These are phyloP conservation scores for Rhagonycha fulva DNA, from an alignment of 2,888 invertebrate species.

Conservation along the genomic window DNA sequence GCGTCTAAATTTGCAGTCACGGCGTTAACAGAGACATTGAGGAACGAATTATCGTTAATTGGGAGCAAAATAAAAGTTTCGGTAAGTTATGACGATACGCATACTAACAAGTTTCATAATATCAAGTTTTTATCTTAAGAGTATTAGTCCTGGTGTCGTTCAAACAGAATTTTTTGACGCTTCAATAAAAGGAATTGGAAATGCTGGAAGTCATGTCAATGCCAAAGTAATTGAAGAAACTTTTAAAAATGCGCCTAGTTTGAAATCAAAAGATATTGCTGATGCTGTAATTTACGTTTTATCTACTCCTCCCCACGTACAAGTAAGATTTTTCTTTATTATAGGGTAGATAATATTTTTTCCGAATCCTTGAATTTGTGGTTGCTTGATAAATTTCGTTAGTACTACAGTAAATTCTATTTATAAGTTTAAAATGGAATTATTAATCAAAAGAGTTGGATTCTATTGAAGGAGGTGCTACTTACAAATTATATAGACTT, in stretches of 20 bases:
- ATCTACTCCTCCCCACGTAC: constrained; percentile 40
- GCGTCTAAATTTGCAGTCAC: not conserved
- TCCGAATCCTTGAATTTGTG: too few species aligned
- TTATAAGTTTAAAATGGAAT: too few species aligned
- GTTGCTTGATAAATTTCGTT: too few species aligned
- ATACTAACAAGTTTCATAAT: not conserved
- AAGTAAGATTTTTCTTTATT: constrained; percentile 25
- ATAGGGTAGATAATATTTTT: not conserved
- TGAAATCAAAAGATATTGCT: constrained; percentile 35
- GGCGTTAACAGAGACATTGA: not conserved
- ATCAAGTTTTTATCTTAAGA: constrained; percentile 33
- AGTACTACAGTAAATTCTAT: too few species aligned
- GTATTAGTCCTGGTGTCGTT: constrained; percentile 40
- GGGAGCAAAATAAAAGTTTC: not conserved
- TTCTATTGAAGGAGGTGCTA: too few species aligned
- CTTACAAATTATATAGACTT: too few species aligned
- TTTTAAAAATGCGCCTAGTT: not conserved
- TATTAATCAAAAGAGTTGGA: too few species aligned
- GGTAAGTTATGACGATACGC: not conserved
- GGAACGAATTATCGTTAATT: not conserved
- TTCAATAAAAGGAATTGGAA: not conserved
- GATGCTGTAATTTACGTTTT: constrained; percentile 38
- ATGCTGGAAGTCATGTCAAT: not conserved
- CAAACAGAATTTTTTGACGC: constrained; percentile 33
- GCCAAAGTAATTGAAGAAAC: not conserved